Evolutionary conservation across 2,888 invertebrate species (phyloP).

Genomic region (Rapana venosa): DNA sequence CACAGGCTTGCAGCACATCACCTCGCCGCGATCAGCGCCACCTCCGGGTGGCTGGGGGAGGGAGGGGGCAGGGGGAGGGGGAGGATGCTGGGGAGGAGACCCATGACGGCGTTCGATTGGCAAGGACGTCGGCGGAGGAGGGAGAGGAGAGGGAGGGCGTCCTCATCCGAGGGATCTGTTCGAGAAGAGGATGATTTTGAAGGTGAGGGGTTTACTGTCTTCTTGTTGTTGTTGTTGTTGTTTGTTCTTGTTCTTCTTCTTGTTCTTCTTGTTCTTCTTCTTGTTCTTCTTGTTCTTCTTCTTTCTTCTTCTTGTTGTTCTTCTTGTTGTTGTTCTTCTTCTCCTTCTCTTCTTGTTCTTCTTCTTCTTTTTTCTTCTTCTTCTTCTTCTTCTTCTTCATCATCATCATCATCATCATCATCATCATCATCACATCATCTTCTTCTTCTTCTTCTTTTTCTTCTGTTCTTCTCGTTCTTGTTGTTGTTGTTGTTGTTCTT

Average conservation of each 20-base stretch:
- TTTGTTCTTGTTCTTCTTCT: background rate
- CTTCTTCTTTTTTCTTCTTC: no score
- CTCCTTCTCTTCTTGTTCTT: no score
- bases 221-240: background rate
- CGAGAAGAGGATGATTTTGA: background rate
- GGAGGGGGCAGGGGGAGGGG: background rate
- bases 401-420: no score
- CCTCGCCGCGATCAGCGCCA: slow-evolving; percentile 44
- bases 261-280: background rate
- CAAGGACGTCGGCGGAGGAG: background rate
- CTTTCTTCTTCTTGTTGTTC: no score
- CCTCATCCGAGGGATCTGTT: background rate
- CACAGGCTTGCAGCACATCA: slow-evolving; percentile 43
- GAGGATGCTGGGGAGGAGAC: slow-evolving; percentile 3
- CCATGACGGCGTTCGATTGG: background rate
- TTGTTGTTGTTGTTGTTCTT: no score
- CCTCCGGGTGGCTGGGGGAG: slow-evolving; percentile 40
- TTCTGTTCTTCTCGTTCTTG: no score
- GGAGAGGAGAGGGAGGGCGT: background rate
- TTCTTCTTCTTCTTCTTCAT: no score
- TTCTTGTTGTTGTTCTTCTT: background rate
- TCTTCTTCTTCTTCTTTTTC: no score
- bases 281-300: background rate
- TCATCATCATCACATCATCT: no score
- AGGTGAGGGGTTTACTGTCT: background rate